Conservation (phyloP, 2,797 vertebrate genomes). For the Spinibarbus caldwelli region DNA sequence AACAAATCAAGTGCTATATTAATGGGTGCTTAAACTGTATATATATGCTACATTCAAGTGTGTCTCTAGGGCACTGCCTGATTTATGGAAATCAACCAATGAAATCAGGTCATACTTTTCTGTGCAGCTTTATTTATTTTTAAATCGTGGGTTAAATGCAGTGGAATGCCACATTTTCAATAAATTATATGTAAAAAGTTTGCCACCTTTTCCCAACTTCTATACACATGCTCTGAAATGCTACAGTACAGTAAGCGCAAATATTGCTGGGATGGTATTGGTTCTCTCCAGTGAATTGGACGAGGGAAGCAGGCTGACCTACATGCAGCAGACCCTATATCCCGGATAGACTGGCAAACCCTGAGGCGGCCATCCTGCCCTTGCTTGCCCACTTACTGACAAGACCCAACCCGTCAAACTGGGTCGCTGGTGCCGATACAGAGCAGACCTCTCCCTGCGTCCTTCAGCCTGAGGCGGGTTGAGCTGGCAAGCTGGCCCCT, state of each 20-base stretch:
- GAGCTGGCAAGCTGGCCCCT: slow-evolving; percentile 35
- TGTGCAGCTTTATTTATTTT: background rate
- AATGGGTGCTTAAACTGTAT: background rate
- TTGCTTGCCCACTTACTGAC: slow-evolving; percentile 62
- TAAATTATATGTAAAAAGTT: background rate
- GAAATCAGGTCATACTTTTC: background rate
- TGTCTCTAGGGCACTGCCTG: background rate
- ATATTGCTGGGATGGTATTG: slow-evolving; percentile 14
- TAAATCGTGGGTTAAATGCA: slow-evolving; percentile 3
- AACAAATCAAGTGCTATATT: background rate
- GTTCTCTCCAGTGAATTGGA: slow-evolving; percentile 40
- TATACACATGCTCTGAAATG: slow-evolving; percentile 5
- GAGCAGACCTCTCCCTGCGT: slow-evolving; percentile 47
- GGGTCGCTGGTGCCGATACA: slow-evolving; percentile 66
- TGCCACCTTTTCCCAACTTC: background rate
- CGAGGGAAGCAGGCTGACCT: slow-evolving; percentile 72
- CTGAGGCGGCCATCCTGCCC: slow-evolving; percentile 59
- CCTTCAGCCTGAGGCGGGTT: slow-evolving; percentile 40
- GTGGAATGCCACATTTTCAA: background rate
- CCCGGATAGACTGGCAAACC: slow-evolving; percentile 72
- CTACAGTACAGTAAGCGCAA: background rate
- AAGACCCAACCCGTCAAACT: slow-evolving; percentile 65
- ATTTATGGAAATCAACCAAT: slow-evolving; percentile 10
- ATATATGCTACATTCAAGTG: background rate
- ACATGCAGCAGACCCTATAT: slow-evolving; percentile 75